These are phyloP conservation scores for Altica lythri DNA, from an alignment of 2,888 invertebrate genomes.

Conservation along the genomic window DNA sequence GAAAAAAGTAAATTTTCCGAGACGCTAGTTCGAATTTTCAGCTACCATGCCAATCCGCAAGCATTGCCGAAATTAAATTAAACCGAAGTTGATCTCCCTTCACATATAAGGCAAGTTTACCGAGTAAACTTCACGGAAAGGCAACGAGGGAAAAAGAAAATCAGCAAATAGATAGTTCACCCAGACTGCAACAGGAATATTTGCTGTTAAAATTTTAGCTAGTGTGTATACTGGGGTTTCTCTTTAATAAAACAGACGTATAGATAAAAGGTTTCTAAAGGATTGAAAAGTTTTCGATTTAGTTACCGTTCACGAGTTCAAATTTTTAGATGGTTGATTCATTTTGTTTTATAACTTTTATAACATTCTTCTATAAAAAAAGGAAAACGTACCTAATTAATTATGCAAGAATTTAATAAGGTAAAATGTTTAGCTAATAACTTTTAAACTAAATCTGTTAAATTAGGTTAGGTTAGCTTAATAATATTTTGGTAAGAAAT, in stretches of 20 bases:
- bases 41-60: neutral
- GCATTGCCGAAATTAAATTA: constrained; percentile 9
- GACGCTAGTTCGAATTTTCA: neutral
- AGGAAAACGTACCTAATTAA: no score
- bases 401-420: no score
- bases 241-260: neutral
- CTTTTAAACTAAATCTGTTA: no score
- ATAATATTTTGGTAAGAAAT: no score
- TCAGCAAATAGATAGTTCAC: constrained; percentile 10
- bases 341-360: no score
- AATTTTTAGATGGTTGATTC: no score
- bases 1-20: neutral
- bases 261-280: no score
- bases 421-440: no score
- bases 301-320: no score
- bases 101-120: constrained; percentile 4
- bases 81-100: constrained; percentile 3
- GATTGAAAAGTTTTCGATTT: no score
- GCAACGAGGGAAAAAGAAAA: constrained; percentile 8
- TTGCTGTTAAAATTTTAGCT: neutral
- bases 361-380: no score
- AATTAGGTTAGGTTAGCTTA: no score
- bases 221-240: neutral
- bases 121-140: constrained; percentile 9
- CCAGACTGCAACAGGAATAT: constrained; percentile 1